Evolutionary conservation across 2,888 invertebrate species (phyloP).

Genomic region (Oeneis ivallda): DNA sequence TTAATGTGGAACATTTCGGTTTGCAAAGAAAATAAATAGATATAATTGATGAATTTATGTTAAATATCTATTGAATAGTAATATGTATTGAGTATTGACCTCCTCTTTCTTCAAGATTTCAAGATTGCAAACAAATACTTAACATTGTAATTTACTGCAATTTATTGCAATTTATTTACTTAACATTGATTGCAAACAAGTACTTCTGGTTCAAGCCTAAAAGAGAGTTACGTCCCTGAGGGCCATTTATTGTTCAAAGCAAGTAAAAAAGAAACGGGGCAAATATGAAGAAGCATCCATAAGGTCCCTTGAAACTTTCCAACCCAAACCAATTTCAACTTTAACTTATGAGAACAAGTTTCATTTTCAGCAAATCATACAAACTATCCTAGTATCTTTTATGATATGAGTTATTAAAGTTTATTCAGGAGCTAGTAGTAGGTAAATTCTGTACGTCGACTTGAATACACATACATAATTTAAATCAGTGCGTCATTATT

Average conservation of each 20-base stretch:
- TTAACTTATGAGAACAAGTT: constrained; percentile 42
- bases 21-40: neutral
- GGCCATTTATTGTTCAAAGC: constrained; percentile 72
- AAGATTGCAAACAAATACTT: too few relatives aligned
- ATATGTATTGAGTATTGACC: too few relatives aligned
- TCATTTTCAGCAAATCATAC: constrained; percentile 39
- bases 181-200: too few relatives aligned
- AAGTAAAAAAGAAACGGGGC: constrained; percentile 67
- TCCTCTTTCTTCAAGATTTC: too few relatives aligned
- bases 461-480: constrained; percentile 63
- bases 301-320: constrained; percentile 43
- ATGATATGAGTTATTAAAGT: constrained; percentile 55
- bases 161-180: too few relatives aligned
- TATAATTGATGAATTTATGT: neutral
- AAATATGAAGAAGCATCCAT: constrained; percentile 49
- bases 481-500: constrained; percentile 46
- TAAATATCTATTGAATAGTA: neutral
- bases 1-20: neutral
- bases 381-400: constrained; percentile 42
- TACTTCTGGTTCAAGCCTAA: constrained; percentile 47
- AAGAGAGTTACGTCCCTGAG: constrained; percentile 60
- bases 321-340: constrained; percentile 38
- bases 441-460: constrained; percentile 59
- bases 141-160: too few relatives aligned
- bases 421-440: constrained; percentile 66